phyloP scores from a whole-genome alignment of 2,888 invertebrate genomes.

The Aspidiotus rigidus region DNA sequence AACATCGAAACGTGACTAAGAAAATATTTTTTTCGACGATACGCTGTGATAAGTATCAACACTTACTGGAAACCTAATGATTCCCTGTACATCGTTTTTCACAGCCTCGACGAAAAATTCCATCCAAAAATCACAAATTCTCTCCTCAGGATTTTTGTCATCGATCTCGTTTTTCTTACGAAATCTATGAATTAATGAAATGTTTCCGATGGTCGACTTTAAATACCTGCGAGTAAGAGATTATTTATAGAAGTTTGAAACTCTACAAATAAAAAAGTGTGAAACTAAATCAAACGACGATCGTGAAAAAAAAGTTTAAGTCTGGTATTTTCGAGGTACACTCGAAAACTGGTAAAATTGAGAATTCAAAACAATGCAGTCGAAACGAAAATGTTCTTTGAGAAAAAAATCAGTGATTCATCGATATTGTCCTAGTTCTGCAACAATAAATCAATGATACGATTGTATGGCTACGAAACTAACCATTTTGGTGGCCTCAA shows the following conservation, averaged over 20 bases:
- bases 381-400: background rate
- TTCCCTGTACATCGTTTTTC: constrained; percentile 65
- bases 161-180: constrained; percentile 65
- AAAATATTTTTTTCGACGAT: background rate
- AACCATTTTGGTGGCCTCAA: constrained; percentile 80
- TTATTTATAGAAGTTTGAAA: background rate
- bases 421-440: too few species aligned
- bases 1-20: background rate
- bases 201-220: constrained; percentile 94
- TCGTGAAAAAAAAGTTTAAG: too few species aligned
- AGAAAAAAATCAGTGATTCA: too few species aligned
- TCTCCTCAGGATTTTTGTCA: constrained; percentile 65
- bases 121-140: constrained; percentile 94
- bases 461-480: constrained; percentile 24
- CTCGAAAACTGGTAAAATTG: too few species aligned
- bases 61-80: constrained; percentile 80
- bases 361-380: background rate
- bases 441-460: background rate
- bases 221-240: constrained; percentile 56
- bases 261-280: too few species aligned
- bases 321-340: too few species aligned
- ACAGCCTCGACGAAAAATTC: constrained; percentile 95
- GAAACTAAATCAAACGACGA: too few species aligned
- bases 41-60: too few species aligned
- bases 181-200: constrained; percentile 84